These are phyloP conservation scores for Leptopilina syphax DNA, from an alignment of 2,888 invertebrate species.

Conservation along the genomic window DNA sequence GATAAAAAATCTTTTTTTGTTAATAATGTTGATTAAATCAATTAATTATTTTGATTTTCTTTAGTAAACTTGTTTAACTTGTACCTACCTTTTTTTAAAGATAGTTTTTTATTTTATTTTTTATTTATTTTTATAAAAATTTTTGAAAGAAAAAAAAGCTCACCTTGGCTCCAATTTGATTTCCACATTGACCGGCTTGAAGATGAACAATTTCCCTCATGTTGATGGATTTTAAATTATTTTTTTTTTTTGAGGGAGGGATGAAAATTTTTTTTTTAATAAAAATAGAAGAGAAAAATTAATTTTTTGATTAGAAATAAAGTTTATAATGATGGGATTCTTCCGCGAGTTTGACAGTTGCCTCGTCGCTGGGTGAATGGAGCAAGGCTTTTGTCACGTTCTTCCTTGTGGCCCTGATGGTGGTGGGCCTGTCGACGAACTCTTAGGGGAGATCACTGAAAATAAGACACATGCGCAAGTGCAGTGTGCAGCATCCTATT, in stretches of 20 bases:
- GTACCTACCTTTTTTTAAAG: no score
- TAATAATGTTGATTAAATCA: no score
- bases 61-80: no score
- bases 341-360: constrained; percentile 21
- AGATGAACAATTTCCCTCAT: constrained; percentile 98
- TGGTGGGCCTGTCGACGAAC: constrained; percentile 22
- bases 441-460: constrained; percentile 23
- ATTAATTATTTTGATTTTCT: no score
- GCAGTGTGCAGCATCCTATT: constrained; percentile 22
- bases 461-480: constrained; percentile 24
- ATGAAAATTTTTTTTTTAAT: not conserved
- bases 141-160: constrained; percentile 27
- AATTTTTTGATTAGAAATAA: constrained; percentile 1
- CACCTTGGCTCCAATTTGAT: constrained; percentile 96
- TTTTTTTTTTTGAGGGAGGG: not conserved
- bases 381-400: constrained; percentile 10
- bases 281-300: constrained; percentile 11
- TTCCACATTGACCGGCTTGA: constrained; percentile 95
- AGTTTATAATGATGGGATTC: constrained; percentile 16
- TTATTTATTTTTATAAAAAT: not conserved
- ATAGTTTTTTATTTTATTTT: no score
- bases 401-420: constrained; percentile 16
- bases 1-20: no score
- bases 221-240: not conserved
- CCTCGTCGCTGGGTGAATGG: constrained; percentile 14